phyloP scores from a whole-genome alignment of 2,797 vertebrate genomes.

The Tamandua tetradactyla region DNA sequence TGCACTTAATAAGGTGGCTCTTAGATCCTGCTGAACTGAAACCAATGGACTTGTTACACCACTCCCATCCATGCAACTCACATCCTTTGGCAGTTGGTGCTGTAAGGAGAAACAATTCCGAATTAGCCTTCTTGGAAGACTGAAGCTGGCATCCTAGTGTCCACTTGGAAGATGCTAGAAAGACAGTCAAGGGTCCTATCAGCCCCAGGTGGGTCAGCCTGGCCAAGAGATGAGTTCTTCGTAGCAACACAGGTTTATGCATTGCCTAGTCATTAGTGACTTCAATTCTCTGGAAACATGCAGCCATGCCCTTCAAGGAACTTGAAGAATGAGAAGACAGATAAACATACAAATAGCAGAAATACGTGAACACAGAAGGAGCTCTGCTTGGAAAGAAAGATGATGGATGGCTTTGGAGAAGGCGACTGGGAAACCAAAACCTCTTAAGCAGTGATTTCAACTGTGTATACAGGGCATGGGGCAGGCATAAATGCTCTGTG shows the following conservation, averaged over 20 bases:
- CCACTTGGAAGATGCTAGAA: neutral
- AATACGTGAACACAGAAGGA: neutral
- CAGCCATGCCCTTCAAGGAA: neutral
- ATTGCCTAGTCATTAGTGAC: neutral
- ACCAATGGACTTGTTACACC: neutral
- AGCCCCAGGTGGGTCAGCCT: neutral
- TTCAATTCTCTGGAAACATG: neutral
- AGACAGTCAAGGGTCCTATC: neutral
- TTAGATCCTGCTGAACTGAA: neutral
- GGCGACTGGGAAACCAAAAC: neutral
- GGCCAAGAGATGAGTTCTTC: neutral
- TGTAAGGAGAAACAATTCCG: neutral
- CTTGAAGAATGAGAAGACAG: neutral
- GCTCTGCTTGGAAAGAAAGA: neutral
- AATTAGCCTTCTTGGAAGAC: neutral
- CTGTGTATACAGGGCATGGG: rapidly evolving
- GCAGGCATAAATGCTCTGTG: neutral
- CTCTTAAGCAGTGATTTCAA: neutral
- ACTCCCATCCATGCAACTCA: neutral
- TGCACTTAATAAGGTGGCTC: neutral
- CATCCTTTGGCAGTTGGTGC: neutral
- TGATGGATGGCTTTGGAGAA: neutral
- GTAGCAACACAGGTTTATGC: neutral
- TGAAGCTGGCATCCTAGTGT: neutral
- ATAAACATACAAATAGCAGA: neutral